These are phyloP conservation scores for Eudemis profundana DNA, from an alignment of 2,888 invertebrate genomes.

Conservation along the genomic window DNA sequence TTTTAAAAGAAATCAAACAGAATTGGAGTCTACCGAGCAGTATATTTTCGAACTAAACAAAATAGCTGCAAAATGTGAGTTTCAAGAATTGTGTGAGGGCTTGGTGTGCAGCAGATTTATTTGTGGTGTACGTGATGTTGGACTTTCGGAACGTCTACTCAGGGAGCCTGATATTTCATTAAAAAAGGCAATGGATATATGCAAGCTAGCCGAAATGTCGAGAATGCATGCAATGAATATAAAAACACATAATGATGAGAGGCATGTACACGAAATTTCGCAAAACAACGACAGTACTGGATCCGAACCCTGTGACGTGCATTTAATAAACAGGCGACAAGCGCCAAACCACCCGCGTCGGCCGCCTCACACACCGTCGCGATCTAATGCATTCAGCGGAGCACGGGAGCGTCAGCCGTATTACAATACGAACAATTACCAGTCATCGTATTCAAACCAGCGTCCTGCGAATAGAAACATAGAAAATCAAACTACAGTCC, in stretches of 20 bases:
- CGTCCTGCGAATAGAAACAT: too few species aligned
- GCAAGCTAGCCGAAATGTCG: slow-evolving; percentile 6
- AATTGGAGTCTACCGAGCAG: slow-evolving; percentile 23
- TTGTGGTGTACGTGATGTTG: slow-evolving; percentile 8
- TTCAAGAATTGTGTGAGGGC: neutral
- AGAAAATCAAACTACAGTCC: too few species aligned
- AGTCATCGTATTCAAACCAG: too few species aligned
- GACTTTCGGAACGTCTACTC: slow-evolving; percentile 9
- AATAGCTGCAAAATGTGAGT: slow-evolving; percentile 20
- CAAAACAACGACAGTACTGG: neutral
- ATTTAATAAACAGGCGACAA: neutral
- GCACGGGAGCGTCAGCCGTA: neutral
- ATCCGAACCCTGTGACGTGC: slow-evolving; percentile 5
- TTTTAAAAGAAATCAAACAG: slow-evolving; percentile 22
- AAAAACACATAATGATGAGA: neutral
- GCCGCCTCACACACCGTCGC: slow-evolving; percentile 8
- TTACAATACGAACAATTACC: too few species aligned
- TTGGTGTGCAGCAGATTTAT: slow-evolving; percentile 8
- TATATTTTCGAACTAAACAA: slow-evolving; percentile 23
- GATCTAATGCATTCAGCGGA: neutral
- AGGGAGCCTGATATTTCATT: slow-evolving; percentile 18
- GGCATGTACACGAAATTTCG: neutral
- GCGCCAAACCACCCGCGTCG: slow-evolving; percentile 3
- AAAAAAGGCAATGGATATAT: slow-evolving; percentile 26
- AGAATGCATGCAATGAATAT: slow-evolving; percentile 18